Evolutionary conservation across 2,797 vertebrate species (phyloP), one percentile per base, ranked within the genome.

Genomic region (Semaprochilodus insignis): DNA sequence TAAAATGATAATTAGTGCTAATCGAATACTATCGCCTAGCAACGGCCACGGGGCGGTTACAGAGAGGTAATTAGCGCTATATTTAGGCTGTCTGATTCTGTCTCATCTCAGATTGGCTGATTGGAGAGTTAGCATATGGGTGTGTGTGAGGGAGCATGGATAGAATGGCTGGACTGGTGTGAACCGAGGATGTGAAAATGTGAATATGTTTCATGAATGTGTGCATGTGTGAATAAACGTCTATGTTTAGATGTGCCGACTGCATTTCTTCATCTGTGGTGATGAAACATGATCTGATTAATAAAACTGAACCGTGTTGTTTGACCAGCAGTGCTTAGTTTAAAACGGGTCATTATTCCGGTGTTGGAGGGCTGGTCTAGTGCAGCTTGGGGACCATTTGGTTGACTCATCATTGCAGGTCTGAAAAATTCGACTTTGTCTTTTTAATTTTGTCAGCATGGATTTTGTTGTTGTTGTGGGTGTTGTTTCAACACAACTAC

Each of bases 41-140:
- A 90, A 91, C 89, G 66, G 81, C 73, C 57, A 78, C 54, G 52
- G 86, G 80, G 82, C 73, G 66, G 81, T 78, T 75, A 78, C 76
- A 86, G 83, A 81, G 81, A 63, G 84, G 84, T 82, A 88, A 88
- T 88, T 87, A 88, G 87, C 83, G 88, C 89, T 91, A 89, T 85
- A 89, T 91, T 88, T 84, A 85, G 89, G 89, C 51, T 36, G 85
- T 82, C 86, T 83, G 81, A 80, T 86, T 81, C 84, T 74, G 83
- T 89, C 86, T 88, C 88, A 90, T 85, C 89, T 65, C 80, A 72
- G 90, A 91, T 88, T 88, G 92, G 94, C 91, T 91, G 91, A 91
- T 90, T 87, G 78, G 60, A 84, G 89, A 89, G 90, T 85, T 88
- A 89, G 90, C 59, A 88, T 86, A 21, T 74, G 76, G 27, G 27